phyloP scores from a whole-genome alignment of 2,797 vertebrate genomes.

The Cuculus canorus region DNA sequence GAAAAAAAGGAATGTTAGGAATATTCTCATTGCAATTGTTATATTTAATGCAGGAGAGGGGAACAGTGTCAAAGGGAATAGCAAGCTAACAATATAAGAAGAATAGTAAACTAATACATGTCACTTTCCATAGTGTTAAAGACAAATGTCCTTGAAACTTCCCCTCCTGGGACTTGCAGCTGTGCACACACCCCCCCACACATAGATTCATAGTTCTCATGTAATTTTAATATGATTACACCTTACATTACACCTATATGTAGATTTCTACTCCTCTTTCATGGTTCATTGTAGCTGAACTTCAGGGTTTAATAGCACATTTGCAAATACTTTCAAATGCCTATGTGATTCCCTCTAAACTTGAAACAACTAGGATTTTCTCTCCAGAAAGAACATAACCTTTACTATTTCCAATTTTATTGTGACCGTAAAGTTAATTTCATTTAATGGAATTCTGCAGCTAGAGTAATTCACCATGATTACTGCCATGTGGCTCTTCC shows the following conservation, averaged over 20 bases:
- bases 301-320: constrained; percentile 18
- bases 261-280: constrained; percentile 28
- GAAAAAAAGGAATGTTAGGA: background rate
- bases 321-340: constrained; percentile 33
- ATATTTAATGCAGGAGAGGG: background rate
- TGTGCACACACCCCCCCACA: background rate
- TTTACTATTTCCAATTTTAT: constrained; percentile 58
- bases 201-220: background rate
- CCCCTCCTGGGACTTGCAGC: background rate
- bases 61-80: background rate
- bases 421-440: constrained; percentile 65
- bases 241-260: background rate
- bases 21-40: constrained; percentile 13
- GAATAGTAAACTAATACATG: background rate
- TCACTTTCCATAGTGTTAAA: background rate
- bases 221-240: constrained; percentile 1
- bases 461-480: constrained; percentile 36
- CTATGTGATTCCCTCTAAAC: background rate
- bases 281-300: constrained; percentile 36
- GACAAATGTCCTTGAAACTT: background rate
- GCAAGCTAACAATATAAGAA: background rate
- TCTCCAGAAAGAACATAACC: constrained; percentile 38
- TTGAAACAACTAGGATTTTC: background rate
- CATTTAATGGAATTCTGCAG: constrained; percentile 63
- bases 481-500: constrained; percentile 19